Evolutionary conservation across 2,888 invertebrate genomes (phyloP).

Genomic region (Keiferia lycopersicella): DNA sequence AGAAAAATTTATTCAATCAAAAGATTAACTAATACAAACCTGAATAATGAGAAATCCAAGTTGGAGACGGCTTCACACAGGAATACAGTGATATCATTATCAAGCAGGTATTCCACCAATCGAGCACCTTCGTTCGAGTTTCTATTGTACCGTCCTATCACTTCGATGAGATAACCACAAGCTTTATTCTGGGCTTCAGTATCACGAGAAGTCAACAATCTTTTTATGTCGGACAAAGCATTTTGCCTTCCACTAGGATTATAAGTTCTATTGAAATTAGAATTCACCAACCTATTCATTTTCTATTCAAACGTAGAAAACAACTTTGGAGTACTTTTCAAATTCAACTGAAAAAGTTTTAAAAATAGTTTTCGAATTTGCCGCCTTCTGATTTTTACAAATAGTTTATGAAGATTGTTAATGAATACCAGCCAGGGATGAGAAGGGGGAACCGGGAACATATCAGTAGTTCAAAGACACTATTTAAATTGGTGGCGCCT

Average conservation of each 20-base stretch:
- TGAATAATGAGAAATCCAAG: slow-evolving; percentile 66
- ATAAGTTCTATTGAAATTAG: slow-evolving; percentile 65
- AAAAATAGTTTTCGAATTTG: background rate
- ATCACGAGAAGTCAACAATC: slow-evolving; percentile 66
- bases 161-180: slow-evolving; percentile 66
- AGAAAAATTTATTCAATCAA: too few species aligned
- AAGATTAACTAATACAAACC: slow-evolving; percentile 49
- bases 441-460: too few species aligned
- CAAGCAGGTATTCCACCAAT: slow-evolving; percentile 64
- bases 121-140: slow-evolving; percentile 55
- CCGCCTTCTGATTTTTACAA: too few species aligned
- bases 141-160: slow-evolving; percentile 57
- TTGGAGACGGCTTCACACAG: slow-evolving; percentile 73
- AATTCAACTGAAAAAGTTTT: slow-evolving; percentile 1
- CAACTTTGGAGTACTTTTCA: background rate
- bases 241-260: slow-evolving; percentile 67
- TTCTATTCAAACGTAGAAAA: slow-evolving; percentile 24
- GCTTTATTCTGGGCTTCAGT: slow-evolving; percentile 66
- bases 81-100: slow-evolving; percentile 71
- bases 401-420: too few species aligned
- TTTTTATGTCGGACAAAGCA: slow-evolving; percentile 68
- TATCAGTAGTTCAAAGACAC: too few species aligned
- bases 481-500: too few species aligned
- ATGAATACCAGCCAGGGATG: too few species aligned
- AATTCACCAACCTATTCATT: slow-evolving; percentile 66